Evolutionary conservation across 53 echinoderm and acorn worm species (phyloP).

Genomic region (Luidia sarsii): DNA sequence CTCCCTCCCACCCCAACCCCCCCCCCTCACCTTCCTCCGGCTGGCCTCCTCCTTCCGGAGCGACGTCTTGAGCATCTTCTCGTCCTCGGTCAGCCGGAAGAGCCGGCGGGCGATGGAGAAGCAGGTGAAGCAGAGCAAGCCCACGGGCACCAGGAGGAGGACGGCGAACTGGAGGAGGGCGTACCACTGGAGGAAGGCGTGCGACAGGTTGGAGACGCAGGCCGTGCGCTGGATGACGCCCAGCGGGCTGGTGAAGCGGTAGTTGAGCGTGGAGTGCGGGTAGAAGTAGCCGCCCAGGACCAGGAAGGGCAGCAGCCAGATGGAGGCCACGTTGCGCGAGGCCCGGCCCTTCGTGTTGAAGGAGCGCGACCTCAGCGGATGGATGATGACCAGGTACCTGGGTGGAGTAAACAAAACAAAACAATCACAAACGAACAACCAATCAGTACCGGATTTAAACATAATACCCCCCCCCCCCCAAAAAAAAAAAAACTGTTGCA

Average conservation of each 20-base stretch:
- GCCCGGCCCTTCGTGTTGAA: constrained; percentile 95
- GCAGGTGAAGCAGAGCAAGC: constrained; percentile 78
- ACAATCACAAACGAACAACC: too few relatives aligned
- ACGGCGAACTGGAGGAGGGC: constrained; percentile 64
- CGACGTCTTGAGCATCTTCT: constrained; percentile 88
- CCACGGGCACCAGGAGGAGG: constrained; percentile 70
- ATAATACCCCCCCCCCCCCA: too few relatives aligned
- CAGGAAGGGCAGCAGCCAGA: constrained; percentile 78
- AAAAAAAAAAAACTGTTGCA: too few relatives aligned
- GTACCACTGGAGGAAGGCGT: constrained; percentile 45
- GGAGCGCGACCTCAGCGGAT: constrained; percentile 80
- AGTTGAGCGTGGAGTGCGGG: constrained; percentile 61
- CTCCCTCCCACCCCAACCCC: neutral
- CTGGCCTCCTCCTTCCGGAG: constrained; percentile 84
- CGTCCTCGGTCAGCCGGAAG: constrained; percentile 79
- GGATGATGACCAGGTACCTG: constrained; percentile 93
- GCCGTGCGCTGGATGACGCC: constrained; percentile 69
- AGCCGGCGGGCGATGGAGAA: constrained; percentile 82
- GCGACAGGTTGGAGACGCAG: constrained; percentile 60
- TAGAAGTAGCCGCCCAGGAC: constrained; percentile 82
- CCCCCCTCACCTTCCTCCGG: constrained; percentile 72
- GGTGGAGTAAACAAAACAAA: too few relatives aligned
- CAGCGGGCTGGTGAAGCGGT: constrained; percentile 65
- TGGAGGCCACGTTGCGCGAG: constrained; percentile 66
- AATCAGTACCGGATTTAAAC: too few relatives aligned